Evolutionary conservation across 2,888 invertebrate species (phyloP).

Genomic region (Neuroscelio doddi): DNA sequence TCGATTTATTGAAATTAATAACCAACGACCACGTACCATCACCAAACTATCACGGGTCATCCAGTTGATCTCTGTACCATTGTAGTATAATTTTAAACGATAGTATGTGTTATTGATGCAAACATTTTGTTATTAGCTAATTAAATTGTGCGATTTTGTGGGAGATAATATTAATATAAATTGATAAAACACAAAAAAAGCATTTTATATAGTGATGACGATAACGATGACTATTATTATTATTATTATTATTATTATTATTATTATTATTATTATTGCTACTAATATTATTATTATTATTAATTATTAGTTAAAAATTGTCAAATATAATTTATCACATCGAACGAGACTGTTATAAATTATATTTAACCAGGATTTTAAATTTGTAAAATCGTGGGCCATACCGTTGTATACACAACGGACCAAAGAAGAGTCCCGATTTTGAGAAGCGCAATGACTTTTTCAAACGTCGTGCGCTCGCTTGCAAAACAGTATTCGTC

Average conservation of each 20-base stretch:
- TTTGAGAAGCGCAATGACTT: conserved; percentile 27
- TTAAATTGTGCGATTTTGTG: conserved; percentile 47
- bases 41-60: conserved; percentile 68
- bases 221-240: conserved; percentile 36
- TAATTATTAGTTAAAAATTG: conserved; percentile 10
- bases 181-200: neutral
- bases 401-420: conserved; percentile 59
- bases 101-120: conserved; percentile 56
- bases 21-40: conserved; percentile 53
- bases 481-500: conserved; percentile 29
- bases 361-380: conserved; percentile 57
- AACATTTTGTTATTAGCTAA: conserved; percentile 66
- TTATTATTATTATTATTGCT: conserved; percentile 18
- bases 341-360: conserved; percentile 59
- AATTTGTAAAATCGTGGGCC: conserved; percentile 52
- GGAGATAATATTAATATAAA: conserved; percentile 25
- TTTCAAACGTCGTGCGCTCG: neutral
- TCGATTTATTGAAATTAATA: conserved; percentile 36
- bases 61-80: conserved; percentile 69
- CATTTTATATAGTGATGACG: conserved; percentile 14
- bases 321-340: conserved; percentile 54
- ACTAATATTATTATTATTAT: conserved; percentile 11
- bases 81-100: conserved; percentile 54
- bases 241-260: conserved; percentile 50
- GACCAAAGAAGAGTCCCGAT: conserved; percentile 64